Evolutionary conservation across 2,113 vertebrate genomes (phyloP).

Genomic region (Poecile atricapillus): DNA sequence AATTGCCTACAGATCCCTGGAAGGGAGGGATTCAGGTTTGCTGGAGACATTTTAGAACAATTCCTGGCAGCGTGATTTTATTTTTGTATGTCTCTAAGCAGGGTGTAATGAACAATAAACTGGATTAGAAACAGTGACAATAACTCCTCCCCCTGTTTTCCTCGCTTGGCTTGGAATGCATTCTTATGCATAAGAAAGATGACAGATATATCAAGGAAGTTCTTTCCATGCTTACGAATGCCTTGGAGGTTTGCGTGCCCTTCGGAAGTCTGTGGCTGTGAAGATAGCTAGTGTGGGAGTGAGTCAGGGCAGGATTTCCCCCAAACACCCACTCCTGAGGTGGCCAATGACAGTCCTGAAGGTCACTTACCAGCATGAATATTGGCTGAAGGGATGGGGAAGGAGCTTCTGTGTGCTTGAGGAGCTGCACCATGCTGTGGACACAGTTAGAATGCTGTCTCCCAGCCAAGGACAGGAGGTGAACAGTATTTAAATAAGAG

Average conservation of each 20-base stretch:
- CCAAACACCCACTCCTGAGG: not conserved
- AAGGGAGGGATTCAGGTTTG: not conserved
- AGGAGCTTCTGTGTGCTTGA: not conserved
- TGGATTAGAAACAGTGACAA: constrained; percentile 41
- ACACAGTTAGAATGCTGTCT: not conserved
- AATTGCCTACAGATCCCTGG: not conserved
- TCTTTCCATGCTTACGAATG: constrained; percentile 20
- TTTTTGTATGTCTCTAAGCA: constrained; percentile 11
- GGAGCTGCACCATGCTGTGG: not conserved
- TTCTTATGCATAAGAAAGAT: constrained; percentile 16
- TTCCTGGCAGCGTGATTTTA: not conserved
- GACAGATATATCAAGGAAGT: constrained; percentile 59
- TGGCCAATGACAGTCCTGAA: not conserved
- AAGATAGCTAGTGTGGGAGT: constrained; percentile 35
- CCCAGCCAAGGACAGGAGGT: not conserved
- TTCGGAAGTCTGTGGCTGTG: constrained; percentile 61
- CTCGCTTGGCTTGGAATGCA: constrained; percentile 19
- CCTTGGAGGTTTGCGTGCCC: constrained; percentile 21
- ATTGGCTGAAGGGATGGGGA: not conserved
- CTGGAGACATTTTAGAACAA: constrained; percentile 12
- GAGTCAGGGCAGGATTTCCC: constrained; percentile 58
- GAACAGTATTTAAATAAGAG: not conserved
- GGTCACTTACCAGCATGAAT: not conserved
- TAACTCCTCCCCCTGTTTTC: constrained; percentile 45
- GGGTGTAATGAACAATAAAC: constrained; percentile 59